Evolutionary conservation across 2,888 invertebrate genomes (phyloP).

Genomic region (Tholera decimalis): DNA sequence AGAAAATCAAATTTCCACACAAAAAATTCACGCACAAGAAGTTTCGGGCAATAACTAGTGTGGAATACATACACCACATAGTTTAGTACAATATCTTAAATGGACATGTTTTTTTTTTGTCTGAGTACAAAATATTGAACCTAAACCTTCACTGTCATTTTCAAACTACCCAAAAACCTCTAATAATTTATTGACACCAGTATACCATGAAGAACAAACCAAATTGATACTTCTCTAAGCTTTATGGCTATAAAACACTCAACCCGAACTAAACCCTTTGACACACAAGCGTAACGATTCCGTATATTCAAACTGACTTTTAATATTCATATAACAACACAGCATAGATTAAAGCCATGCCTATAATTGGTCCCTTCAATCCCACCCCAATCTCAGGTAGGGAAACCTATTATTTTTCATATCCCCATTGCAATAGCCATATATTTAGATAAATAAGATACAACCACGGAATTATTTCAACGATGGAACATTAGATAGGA

Average conservation of each 20-base stretch:
- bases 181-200: neutral
- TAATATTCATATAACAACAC: slow-evolving; percentile 41
- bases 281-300: slow-evolving; percentile 16
- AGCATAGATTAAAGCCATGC: slow-evolving; percentile 46
- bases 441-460: slow-evolving; percentile 60
- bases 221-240: neutral
- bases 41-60: too few relatives aligned
- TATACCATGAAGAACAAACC: neutral
- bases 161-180: neutral
- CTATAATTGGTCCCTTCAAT: slow-evolving; percentile 48
- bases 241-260: neutral
- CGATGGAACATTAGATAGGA: slow-evolving; percentile 34
- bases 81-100: neutral
- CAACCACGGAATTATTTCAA: slow-evolving; percentile 42
- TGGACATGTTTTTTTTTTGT: too few relatives aligned
- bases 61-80: too few relatives aligned
- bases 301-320: slow-evolving; percentile 26
- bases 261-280: slow-evolving; percentile 7
- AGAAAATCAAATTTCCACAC: too few relatives aligned
- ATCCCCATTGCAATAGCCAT: slow-evolving; percentile 50
- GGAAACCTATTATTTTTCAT: slow-evolving; percentile 61
- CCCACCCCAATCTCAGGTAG: slow-evolving; percentile 56
- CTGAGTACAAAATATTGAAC: too few relatives aligned
- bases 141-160: neutral
- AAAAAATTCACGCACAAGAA: too few relatives aligned